A percentile compares a stretch with the other conserved stretches of the same genome.
Evolutionary conservation across 1,140 invertebrate genomes (phyloP).

Genomic region (Diplogasteroides magnus): DNA sequence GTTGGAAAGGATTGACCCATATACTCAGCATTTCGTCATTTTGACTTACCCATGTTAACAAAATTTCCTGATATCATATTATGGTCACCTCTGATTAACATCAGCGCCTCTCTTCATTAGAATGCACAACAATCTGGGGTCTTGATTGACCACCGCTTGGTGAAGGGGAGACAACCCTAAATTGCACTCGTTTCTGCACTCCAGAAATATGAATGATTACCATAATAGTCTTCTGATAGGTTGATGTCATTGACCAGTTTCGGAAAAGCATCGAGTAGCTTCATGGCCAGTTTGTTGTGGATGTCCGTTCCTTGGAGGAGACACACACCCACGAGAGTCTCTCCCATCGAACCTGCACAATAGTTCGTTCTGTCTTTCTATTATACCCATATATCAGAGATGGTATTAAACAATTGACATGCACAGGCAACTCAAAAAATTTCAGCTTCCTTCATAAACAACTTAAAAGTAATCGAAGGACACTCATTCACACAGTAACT

Average conservation of each 20-base stretch:
- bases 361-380: too few species aligned
- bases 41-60: not conserved
- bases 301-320: slow-evolving; percentile 81
- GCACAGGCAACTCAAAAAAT: too few species aligned
- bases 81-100: slow-evolving; percentile 75
- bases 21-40: not conserved
- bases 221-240: slow-evolving; percentile 91
- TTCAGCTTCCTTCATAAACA: too few species aligned
- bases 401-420: slow-evolving; percentile 1
- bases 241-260: slow-evolving; percentile 93
- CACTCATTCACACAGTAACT: too few species aligned
- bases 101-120: slow-evolving; percentile 83
- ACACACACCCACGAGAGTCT: slow-evolving; percentile 87
- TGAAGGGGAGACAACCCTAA: slow-evolving; percentile 65
- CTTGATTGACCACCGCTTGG: slow-evolving; percentile 95
- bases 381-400: slow-evolving; percentile 20
- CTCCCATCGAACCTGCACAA: slow-evolving; percentile 78
- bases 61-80: too few species aligned
- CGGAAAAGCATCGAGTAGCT: slow-evolving; percentile 79
- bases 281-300: slow-evolving; percentile 84
- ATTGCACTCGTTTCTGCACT: slow-evolving; percentile 12
- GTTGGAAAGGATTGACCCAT: too few species aligned
- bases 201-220: slow-evolving; percentile 60
- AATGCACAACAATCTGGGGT: slow-evolving; percentile 92
- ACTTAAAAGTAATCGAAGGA: too few species aligned